Evolutionary conservation across 2,888 invertebrate genomes (phyloP).

Genomic region (Pedicia rivosa): DNA sequence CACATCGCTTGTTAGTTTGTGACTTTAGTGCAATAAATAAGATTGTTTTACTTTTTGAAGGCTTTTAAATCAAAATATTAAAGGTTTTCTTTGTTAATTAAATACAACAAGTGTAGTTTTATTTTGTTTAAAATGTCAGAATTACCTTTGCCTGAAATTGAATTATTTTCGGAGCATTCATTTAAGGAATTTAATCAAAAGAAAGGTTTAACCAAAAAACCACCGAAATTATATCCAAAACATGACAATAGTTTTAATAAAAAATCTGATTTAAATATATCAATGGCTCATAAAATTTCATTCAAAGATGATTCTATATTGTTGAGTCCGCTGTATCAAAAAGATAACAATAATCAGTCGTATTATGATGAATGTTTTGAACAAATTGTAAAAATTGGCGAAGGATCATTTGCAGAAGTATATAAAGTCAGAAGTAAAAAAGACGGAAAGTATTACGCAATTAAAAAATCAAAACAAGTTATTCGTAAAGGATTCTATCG

Average conservation of each 20-base stretch:
- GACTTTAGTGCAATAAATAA: too few species aligned
- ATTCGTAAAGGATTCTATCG: constrained; percentile 41
- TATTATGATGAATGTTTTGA: constrained; percentile 55
- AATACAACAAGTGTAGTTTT: too few species aligned
- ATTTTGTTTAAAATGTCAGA: too few species aligned
- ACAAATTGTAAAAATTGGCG: constrained; percentile 44
- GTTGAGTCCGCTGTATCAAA: constrained; percentile 27
- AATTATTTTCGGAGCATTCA: too few species aligned
- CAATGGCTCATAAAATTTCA: constrained; percentile 25
- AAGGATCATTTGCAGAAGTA: constrained; percentile 62
- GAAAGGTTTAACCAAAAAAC: constrained; percentile 6
- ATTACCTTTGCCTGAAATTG: too few species aligned
- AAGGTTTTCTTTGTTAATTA: too few species aligned
- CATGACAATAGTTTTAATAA: constrained; percentile 24
- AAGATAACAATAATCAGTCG: constrained; percentile 21
- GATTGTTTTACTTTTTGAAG: too few species aligned
- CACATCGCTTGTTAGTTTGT: too few species aligned
- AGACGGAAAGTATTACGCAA: constrained; percentile 49
- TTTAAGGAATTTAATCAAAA: too few species aligned
- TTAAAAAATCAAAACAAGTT: constrained; percentile 47
- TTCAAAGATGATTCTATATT: constrained; percentile 20
- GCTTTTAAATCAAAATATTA: too few species aligned
- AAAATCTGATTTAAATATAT: constrained; percentile 19
- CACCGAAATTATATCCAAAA: constrained; percentile 20
- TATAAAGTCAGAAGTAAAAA: constrained; percentile 47